Base-by-base conservation (phyloP, 1,140 invertebrate species). In the Drosophila willistoni region DNA sequence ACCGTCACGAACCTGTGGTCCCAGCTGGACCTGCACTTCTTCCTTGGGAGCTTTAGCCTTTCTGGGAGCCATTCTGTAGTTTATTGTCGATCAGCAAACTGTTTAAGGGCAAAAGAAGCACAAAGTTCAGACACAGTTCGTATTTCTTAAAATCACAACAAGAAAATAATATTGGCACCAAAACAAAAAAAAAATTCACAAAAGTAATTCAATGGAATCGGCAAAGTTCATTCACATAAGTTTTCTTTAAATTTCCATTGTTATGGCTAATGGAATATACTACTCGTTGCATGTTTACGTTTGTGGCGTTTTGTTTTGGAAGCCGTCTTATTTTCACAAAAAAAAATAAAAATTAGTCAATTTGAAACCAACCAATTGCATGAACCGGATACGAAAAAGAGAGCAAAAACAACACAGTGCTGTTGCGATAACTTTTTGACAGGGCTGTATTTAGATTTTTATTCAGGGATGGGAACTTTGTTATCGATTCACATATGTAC, bases 1-100 rank as follows among this genome's bases (percentile, higher is more conserved):
- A 69, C 98, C 98, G 91, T 99, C 98, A 72, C 97, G 95, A 39
- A 98, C 97, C 94, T 99, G 98, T 56, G 99, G 99, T 73, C 99
- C 99, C 67, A 99, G 95, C 13, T 97, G 96, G 33, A 99, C 96
- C 93, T 99, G 98, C 34, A 98, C 98, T 93, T 99, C 97, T 92
- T 99, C 98, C 93, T 99, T 98, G 84, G 97, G 96, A 90, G 95
- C 95, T 95, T 99, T 99, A 94, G 98, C 97, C 94, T 99, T 99
- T 90, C 98, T 96, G 74, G 98, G 98, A 91, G 98, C 98, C 98
- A 99, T 99, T 83, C 66, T 94, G 91, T 19, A 71, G 67, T 36
- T 59, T 68, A 67, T 59, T 70, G 59, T 33, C 66, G 75, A 69
- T 89, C 68, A 75, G 77, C 80, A 83, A 51, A 79, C 80, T 87